phyloP scores from a whole-genome alignment of 2,113 vertebrate genomes.

The Eretmochelys imbricata region DNA sequence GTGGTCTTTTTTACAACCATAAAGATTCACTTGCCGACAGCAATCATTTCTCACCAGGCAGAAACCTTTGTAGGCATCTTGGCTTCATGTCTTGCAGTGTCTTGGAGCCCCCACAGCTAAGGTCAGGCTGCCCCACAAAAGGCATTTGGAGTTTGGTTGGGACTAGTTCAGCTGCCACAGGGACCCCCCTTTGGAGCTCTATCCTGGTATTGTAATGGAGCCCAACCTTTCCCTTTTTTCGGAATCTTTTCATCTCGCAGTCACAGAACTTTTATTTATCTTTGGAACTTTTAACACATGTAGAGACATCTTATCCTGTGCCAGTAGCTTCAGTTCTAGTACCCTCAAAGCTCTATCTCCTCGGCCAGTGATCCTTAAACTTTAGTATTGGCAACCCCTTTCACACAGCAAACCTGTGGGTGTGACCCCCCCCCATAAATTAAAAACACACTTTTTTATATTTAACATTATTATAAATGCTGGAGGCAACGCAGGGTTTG shows the following conservation, averaged over 20 bases:
- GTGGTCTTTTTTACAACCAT: background rate
- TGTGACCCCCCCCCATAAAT: no score
- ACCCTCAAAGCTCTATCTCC: background rate
- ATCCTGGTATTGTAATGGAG: background rate
- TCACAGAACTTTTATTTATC: background rate
- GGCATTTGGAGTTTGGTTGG: background rate
- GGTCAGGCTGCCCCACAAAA: background rate
- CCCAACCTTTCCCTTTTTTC: background rate
- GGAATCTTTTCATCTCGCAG: background rate
- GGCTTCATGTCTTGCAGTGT: background rate
- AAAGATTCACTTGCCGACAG: background rate
- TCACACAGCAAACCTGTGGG: no score
- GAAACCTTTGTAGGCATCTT: background rate
- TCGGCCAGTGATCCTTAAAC: no score
- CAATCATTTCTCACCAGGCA: background rate
- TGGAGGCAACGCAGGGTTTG: no score
- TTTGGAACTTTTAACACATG: slow-evolving; percentile 21
- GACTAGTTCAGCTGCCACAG: background rate
- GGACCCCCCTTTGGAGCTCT: background rate
- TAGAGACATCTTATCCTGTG: background rate
- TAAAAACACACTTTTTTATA: no score
- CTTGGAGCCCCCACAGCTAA: background rate
- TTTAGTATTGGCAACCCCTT: no score
- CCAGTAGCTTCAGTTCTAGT: slow-evolving; percentile 7
- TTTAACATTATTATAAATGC: no score